These are phyloP conservation scores for Ptychadena robeensis DNA, from an alignment of 2,797 vertebrate genomes.

Conservation along the genomic window DNA sequence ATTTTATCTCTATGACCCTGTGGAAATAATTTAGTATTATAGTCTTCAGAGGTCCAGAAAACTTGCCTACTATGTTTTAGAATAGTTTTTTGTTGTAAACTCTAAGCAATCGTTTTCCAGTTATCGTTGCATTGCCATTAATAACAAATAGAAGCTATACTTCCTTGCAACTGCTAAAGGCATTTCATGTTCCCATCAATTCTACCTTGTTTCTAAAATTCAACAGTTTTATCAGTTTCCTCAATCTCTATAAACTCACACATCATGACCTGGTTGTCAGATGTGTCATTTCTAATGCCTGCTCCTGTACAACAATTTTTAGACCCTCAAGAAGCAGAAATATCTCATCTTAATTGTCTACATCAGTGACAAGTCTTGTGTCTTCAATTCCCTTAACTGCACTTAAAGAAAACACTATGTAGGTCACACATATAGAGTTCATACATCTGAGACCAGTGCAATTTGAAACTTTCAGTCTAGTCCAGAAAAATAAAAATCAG, in stretches of 20 bases:
- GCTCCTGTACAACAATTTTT: neutral
- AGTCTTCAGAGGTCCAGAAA: neutral
- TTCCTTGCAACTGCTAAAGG: neutral
- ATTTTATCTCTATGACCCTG: neutral
- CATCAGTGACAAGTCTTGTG: neutral
- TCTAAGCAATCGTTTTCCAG: neutral
- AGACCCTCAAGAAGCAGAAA: neutral
- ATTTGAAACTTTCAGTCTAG: neutral
- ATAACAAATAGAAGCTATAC: neutral
- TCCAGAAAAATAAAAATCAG: neutral
- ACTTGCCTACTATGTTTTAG: neutral
- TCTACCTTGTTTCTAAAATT: neutral
- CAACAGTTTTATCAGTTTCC: neutral
- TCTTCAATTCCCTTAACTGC: neutral
- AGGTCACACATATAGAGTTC: neutral
- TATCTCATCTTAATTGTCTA: neutral
- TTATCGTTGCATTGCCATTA: neutral
- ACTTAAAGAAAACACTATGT: conserved; percentile 4
- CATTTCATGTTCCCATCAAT: neutral
- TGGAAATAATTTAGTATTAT: neutral
- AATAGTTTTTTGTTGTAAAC: neutral
- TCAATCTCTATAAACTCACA: neutral
- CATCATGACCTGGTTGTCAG: neutral
- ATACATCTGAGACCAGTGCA: neutral
- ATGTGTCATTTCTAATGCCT: neutral